phyloP scores from a whole-genome alignment of 2,113 vertebrate species.

The Turdus rufiventris region DNA sequence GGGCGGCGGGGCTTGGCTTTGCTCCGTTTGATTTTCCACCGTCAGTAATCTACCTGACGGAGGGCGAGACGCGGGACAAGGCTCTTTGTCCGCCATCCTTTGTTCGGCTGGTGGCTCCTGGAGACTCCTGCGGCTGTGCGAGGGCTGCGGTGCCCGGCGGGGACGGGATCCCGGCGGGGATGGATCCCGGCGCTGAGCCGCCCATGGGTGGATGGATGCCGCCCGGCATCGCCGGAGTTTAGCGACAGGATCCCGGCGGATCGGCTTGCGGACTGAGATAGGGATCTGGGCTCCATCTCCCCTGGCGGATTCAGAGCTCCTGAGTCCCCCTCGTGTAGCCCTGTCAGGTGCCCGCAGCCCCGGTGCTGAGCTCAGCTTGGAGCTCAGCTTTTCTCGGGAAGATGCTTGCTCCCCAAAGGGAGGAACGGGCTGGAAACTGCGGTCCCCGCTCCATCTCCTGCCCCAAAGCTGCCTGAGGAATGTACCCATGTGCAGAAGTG shows the following conservation, averaged over 20 bases:
- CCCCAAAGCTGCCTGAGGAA: neutral
- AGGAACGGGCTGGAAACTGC: neutral
- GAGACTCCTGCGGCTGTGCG: neutral
- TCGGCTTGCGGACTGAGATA: neutral
- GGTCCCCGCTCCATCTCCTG: neutral
- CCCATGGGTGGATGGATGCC: neutral
- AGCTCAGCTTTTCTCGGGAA: neutral
- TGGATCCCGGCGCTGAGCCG: neutral
- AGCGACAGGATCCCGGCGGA: neutral
- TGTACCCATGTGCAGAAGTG: neutral
- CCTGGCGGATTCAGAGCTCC: neutral
- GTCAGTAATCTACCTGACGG: neutral
- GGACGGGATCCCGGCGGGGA: neutral
- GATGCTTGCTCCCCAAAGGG: neutral
- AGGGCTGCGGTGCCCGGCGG: neutral
- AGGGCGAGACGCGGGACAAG: neutral
- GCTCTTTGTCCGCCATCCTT: conserved; percentile 49
- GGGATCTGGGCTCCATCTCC: neutral
- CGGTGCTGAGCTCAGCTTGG: neutral
- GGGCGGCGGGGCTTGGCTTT: neutral
- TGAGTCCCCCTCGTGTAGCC: rapidly evolving
- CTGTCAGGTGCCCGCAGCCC: neutral
- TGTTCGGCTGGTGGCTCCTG: neutral
- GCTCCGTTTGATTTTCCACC: neutral
- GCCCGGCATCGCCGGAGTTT: neutral